Evolutionary conservation across 2,113 vertebrate species (phyloP).

Genomic region (Heterotis niloticus): DNA sequence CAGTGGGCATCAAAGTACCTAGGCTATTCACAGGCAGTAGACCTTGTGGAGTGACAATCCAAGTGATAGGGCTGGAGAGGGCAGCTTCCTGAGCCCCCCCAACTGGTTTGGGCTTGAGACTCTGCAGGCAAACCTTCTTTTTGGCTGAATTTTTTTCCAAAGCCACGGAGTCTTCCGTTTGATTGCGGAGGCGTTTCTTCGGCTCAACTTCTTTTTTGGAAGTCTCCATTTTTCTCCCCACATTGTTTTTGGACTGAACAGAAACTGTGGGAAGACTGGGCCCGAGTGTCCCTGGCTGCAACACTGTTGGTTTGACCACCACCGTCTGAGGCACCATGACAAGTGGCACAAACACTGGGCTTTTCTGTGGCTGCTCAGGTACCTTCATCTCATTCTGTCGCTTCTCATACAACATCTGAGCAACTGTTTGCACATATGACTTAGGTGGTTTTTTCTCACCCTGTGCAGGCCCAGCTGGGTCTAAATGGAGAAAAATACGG

Average conservation of each 20-base stretch:
- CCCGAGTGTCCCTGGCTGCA: background rate
- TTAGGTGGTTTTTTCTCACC: background rate
- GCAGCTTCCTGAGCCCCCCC: background rate
- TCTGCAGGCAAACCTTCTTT: constrained; percentile 22
- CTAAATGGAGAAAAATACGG: background rate
- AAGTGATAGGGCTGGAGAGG: constrained; percentile 47
- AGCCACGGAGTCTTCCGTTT: constrained; percentile 38
- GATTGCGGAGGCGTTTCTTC: constrained; percentile 44
- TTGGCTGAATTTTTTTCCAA: constrained; percentile 30
- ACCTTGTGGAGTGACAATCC: constrained; percentile 60
- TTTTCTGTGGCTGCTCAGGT: background rate
- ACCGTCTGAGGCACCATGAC: constrained; percentile 53
- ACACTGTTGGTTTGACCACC: constrained; percentile 44
- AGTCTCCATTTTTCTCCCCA: background rate
- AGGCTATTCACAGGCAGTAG: constrained; percentile 51
- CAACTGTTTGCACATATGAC: constrained; percentile 57
- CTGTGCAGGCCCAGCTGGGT: background rate
- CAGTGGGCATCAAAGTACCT: constrained; percentile 31
- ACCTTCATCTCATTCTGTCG: constrained; percentile 35
- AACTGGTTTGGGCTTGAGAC: background rate
- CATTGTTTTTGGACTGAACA: background rate
- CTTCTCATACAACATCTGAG: constrained; percentile 59
- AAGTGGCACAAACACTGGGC: constrained; percentile 17
- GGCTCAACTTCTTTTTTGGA: background rate
- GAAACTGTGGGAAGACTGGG: background rate